phyloP scores from a whole-genome alignment of 1,140 invertebrate genomes.

The Temnothorax longispinosus region DNA sequence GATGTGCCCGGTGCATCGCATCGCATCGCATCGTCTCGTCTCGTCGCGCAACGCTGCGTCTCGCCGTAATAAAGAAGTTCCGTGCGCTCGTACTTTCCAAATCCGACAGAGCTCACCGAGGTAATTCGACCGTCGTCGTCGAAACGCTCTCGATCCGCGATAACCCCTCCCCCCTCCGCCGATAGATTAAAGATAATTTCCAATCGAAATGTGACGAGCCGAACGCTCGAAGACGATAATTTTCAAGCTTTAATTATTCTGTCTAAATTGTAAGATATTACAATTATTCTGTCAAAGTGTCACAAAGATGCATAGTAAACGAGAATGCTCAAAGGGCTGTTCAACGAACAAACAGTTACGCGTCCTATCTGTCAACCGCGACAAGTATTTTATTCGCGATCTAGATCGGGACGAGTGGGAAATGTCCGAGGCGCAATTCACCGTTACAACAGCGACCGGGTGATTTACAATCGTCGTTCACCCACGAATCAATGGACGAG shows the following conservation, averaged over 20 bases:
- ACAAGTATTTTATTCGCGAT: conserved; percentile 5
- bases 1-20: conserved; percentile 27
- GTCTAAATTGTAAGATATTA: no score
- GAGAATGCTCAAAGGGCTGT: neutral
- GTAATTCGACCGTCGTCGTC: neutral
- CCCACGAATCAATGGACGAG: conserved; percentile 69
- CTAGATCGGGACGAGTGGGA: conserved; percentile 36
- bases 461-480: conserved; percentile 67
- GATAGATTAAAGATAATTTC: neutral
- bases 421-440: conserved; percentile 65
- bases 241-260: neutral
- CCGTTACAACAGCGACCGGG: conserved; percentile 22
- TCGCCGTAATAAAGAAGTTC: neutral
- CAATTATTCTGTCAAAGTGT: neutral
- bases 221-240: neutral
- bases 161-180: neutral
- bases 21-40: neutral
- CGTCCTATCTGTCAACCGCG: neutral
- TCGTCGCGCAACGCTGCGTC: conserved; percentile 22
- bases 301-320: no score
- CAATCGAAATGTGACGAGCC: neutral
- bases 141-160: neutral
- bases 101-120: neutral
- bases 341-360: neutral
- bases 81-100: neutral